phyloP scores from a whole-genome alignment of 2,888 invertebrate genomes.

The Philhelius pedissequus region DNA sequence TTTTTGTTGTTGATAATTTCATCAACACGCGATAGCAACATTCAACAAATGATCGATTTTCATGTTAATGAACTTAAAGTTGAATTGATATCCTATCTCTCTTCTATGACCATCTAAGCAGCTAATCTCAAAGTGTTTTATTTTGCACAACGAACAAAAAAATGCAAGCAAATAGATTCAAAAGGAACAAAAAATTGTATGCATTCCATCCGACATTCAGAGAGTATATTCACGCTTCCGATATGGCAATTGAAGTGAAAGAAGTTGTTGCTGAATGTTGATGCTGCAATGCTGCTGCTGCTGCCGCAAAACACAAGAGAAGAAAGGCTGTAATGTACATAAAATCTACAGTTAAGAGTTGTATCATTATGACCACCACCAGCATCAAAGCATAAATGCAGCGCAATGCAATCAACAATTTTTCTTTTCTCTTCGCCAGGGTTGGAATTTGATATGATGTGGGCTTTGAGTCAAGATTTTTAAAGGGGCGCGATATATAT shows the following conservation, averaged over 20 bases:
- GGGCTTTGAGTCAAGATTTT: neutral
- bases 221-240: conserved; percentile 51
- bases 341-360: conserved; percentile 62
- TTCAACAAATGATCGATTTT: conserved; percentile 49
- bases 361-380: conserved; percentile 58
- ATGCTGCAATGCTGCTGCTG: neutral
- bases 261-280: conserved; percentile 40
- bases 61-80: conserved; percentile 64
- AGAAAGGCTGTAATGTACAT: conserved; percentile 51
- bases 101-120: conserved; percentile 4
- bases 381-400: conserved; percentile 17
- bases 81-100: conserved; percentile 21
- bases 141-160: neutral
- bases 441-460: neutral
- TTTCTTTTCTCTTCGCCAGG: neutral
- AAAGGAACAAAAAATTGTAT: neutral
- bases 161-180: neutral
- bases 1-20: neutral
- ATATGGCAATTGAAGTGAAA: conserved; percentile 65
- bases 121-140: conserved; percentile 19
- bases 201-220: conserved; percentile 46
- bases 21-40: conserved; percentile 5
- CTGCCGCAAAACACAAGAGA: conserved; percentile 2
- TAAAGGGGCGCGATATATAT: neutral
- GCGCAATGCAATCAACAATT: conserved; percentile 38